Evolutionary conservation across 1,140 invertebrate genomes (phyloP).

Genomic region (Micrasema minimum): DNA sequence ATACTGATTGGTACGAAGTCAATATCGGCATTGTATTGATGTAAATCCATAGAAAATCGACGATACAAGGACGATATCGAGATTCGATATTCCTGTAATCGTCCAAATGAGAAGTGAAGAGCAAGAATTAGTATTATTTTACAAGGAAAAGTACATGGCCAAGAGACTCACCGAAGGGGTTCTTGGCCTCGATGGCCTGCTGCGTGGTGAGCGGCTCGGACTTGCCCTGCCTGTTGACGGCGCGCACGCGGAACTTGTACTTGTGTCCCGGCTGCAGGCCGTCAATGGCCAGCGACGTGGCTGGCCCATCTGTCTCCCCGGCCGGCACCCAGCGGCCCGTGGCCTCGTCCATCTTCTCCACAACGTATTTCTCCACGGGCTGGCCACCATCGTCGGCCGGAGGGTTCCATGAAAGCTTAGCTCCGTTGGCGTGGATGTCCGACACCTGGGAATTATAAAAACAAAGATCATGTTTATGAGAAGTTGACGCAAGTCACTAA

Average conservation of each 20-base stretch:
- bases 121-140: too few species aligned
- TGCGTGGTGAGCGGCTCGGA: constrained; percentile 91
- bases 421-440: constrained; percentile 87
- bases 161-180: constrained; percentile 91
- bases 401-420: constrained; percentile 88
- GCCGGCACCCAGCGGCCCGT: constrained; percentile 93
- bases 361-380: constrained; percentile 89
- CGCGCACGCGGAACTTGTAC: constrained; percentile 95
- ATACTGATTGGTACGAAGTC: too few species aligned
- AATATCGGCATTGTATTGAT: too few species aligned
- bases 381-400: constrained; percentile 91
- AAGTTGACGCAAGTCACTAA: too few species aligned
- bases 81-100: too few species aligned
- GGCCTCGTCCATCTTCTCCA: constrained; percentile 94
- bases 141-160: too few species aligned
- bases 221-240: constrained; percentile 95
- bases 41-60: too few species aligned
- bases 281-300: constrained; percentile 78
- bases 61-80: too few species aligned
- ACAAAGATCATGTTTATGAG: not conserved
- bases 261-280: constrained; percentile 89
- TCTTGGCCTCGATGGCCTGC: constrained; percentile 95
- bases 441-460: constrained; percentile 64
- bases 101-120: too few species aligned
- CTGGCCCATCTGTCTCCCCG: constrained; percentile 86